phyloP scores from a whole-genome alignment of 2,888 invertebrate species.

The Noctuana brunneofusca region DNA sequence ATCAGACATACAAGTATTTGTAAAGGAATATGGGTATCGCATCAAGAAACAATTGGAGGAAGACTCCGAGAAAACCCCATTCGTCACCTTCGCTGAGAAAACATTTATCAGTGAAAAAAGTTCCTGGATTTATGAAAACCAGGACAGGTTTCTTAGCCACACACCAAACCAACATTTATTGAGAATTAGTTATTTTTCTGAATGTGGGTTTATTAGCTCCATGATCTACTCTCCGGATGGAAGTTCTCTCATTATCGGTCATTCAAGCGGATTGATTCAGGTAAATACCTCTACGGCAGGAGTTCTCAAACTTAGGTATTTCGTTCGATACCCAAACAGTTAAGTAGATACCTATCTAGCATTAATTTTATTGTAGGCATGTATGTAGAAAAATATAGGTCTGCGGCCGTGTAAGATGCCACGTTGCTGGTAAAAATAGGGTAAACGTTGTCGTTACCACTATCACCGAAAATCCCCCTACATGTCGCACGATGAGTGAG shows the following conservation, averaged over 20 bases:
- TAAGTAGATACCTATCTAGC: too few species aligned
- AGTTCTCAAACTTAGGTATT: background rate
- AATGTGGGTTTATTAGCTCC: conserved; percentile 60
- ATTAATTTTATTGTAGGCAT: too few species aligned
- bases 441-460: too few species aligned
- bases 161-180: conserved; percentile 55
- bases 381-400: too few species aligned
- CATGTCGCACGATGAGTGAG: too few species aligned
- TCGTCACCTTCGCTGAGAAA: conserved; percentile 59
- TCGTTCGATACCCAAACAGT: background rate
- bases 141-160: conserved; percentile 56
- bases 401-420: too few species aligned
- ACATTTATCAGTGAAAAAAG: conserved; percentile 45
- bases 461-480: too few species aligned
- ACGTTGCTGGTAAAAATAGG: too few species aligned
- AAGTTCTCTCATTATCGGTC: conserved; percentile 68
- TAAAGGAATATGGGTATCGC: conserved; percentile 58
- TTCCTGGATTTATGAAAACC: conserved; percentile 61
- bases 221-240: conserved; percentile 72
- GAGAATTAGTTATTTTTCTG: conserved; percentile 52
- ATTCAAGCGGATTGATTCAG: conserved; percentile 81
- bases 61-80: conserved; percentile 43
- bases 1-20: conserved; percentile 61
- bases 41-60: conserved; percentile 55
- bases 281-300: conserved; percentile 50